Evolutionary conservation across 1,140 invertebrate species (phyloP).

Genomic region (Apis florea): DNA sequence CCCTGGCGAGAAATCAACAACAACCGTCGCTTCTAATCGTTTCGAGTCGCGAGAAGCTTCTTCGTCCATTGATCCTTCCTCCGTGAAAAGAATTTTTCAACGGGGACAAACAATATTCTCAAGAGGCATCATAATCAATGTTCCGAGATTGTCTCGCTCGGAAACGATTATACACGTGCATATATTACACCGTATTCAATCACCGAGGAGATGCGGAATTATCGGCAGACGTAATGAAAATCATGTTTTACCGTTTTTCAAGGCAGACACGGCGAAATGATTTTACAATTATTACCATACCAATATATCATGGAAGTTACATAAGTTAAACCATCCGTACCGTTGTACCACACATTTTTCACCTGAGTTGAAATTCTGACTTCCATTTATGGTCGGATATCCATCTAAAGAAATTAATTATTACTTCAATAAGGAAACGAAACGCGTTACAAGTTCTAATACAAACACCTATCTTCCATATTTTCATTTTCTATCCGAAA

Average conservation of each 20-base stretch:
- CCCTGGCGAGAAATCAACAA: too few relatives aligned
- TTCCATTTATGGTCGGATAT: too few relatives aligned
- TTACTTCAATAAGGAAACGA: too few relatives aligned
- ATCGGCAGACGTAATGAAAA: conserved; percentile 50
- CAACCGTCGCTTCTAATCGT: too few relatives aligned
- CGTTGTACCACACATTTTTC: too few relatives aligned
- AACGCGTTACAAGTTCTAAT: too few relatives aligned
- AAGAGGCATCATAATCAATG: not conserved
- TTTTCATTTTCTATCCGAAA: too few relatives aligned
- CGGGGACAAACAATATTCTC: not conserved
- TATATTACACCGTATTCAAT: conserved; percentile 46
- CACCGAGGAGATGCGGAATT: conserved; percentile 48
- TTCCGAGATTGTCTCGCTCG: not conserved
- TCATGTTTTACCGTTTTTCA: conserved; percentile 50
- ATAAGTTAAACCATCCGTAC: too few relatives aligned
- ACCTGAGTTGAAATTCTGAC: too few relatives aligned
- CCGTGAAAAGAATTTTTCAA: not conserved
- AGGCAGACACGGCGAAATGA: conserved; percentile 25
- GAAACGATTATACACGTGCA: conserved; percentile 42
- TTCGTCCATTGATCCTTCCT: not conserved
- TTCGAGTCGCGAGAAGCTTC: not conserved
- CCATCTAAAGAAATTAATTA: too few relatives aligned
- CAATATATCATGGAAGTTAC: not conserved
- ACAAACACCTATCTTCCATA: too few relatives aligned
- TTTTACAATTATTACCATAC: conserved; percentile 36